A percentile compares a stretch with the other conserved stretches of the same genome.
Evolutionary conservation across 2,888 invertebrate species (phyloP).

Genomic region (Sinodicranocentrus sp.): DNA sequence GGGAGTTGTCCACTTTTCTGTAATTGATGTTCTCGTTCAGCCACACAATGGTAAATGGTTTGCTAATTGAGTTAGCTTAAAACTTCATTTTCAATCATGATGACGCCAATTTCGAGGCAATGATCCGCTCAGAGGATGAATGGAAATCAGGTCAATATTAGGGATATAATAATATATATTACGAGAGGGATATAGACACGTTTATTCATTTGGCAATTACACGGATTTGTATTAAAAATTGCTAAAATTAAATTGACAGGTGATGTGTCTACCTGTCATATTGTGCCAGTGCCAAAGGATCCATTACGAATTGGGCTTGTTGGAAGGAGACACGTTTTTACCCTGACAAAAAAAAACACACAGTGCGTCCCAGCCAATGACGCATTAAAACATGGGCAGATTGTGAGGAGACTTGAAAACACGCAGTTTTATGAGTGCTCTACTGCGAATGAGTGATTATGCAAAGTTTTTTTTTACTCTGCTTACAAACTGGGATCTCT

Average conservation of each 20-base stretch:
- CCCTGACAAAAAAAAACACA: not conserved
- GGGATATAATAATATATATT: constrained; percentile 27
- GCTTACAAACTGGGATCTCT: too few relatives aligned
- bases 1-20: constrained; percentile 49
- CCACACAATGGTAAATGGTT: constrained; percentile 28
- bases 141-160: constrained; percentile 51
- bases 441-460: too few relatives aligned
- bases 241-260: constrained; percentile 64
- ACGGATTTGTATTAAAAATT: constrained; percentile 54
- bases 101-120: not conserved
- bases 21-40: constrained; percentile 6
- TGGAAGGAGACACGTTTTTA: not conserved
- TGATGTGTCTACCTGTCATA: constrained; percentile 62
- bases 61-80: constrained; percentile 66
- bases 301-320: constrained; percentile 21
- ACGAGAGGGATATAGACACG: not conserved
- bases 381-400: constrained; percentile 7
- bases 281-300: constrained; percentile 56
- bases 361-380: constrained; percentile 38
- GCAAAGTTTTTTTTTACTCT: too few relatives aligned
- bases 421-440: too few relatives aligned
- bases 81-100: constrained; percentile 33
- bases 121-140: constrained; percentile 9
- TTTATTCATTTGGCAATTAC: constrained; percentile 22
- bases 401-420: too few relatives aligned